Evolutionary conservation across 2,888 invertebrate species (phyloP).

Genomic region (Chrysolina americana): DNA sequence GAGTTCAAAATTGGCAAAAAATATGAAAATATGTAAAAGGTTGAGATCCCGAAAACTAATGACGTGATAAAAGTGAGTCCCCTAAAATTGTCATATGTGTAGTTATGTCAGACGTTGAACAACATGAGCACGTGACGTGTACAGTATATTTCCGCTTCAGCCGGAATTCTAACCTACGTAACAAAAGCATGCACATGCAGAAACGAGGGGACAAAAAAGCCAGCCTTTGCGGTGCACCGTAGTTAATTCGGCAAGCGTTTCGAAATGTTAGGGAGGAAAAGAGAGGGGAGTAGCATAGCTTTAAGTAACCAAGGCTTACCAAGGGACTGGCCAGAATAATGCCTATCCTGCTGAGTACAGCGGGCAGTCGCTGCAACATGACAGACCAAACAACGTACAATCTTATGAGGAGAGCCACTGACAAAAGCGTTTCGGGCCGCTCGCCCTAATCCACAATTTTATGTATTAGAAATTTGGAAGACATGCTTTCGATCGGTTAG

Average conservation of each 20-base stretch:
- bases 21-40: too few relatives aligned
- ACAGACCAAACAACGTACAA: slow-evolving; percentile 73
- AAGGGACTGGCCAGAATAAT: slow-evolving; percentile 96
- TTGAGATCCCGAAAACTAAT: too few relatives aligned
- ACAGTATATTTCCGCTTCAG: too few relatives aligned
- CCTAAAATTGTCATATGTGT: too few relatives aligned
- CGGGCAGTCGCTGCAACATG: slow-evolving; percentile 93
- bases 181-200: slow-evolving; percentile 55
- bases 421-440: slow-evolving; percentile 48
- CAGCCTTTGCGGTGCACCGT: slow-evolving; percentile 45
- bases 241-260: slow-evolving; percentile 41
- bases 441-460: slow-evolving; percentile 43
- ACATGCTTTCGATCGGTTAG: slow-evolving; percentile 31
- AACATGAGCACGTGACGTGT: too few relatives aligned
- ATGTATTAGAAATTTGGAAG: slow-evolving; percentile 38
- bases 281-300: slow-evolving; percentile 56
- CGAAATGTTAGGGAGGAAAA: slow-evolving; percentile 25
- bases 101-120: too few relatives aligned
- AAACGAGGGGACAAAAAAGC: slow-evolving; percentile 31
- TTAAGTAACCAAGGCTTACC: slow-evolving; percentile 77
- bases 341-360: slow-evolving; percentile 96
- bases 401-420: slow-evolving; percentile 62
- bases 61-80: too few relatives aligned
- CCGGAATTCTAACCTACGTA: neutral
- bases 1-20: too few relatives aligned